phyloP scores from a whole-genome alignment of 2,797 vertebrate species.

The Anomalospiza imberbis region DNA sequence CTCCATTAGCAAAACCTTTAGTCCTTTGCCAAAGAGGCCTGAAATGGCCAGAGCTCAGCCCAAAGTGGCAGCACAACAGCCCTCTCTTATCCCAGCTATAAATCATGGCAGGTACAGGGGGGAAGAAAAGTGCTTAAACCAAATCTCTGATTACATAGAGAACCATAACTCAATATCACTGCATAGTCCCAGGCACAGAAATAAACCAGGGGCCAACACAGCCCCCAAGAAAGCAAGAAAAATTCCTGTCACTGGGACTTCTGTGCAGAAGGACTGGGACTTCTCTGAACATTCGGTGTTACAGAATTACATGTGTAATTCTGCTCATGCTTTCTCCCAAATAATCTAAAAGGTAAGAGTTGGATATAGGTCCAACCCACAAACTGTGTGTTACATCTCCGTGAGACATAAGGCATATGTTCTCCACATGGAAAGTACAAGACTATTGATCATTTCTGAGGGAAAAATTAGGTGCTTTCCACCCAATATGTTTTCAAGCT shows the following conservation, averaged over 20 bases:
- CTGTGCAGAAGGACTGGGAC: neutral
- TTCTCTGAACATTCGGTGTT: neutral
- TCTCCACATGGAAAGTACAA: neutral
- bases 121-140: neutral
- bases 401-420: neutral
- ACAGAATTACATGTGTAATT: neutral
- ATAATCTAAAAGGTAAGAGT: neutral
- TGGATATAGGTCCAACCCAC: neutral
- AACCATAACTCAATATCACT: neutral
- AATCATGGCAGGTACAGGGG: neutral
- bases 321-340: neutral
- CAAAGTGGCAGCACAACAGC: neutral
- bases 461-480: neutral
- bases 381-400: neutral
- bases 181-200: neutral
- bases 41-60: neutral
- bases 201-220: neutral
- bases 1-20: neutral
- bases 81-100: neutral
- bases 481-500: neutral
- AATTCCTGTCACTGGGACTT: neutral
- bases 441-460: neutral
- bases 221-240: neutral
- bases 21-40: neutral
- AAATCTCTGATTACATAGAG: neutral